phyloP scores from a whole-genome alignment of 2,113 vertebrate species.

The Anhinga anhinga region DNA sequence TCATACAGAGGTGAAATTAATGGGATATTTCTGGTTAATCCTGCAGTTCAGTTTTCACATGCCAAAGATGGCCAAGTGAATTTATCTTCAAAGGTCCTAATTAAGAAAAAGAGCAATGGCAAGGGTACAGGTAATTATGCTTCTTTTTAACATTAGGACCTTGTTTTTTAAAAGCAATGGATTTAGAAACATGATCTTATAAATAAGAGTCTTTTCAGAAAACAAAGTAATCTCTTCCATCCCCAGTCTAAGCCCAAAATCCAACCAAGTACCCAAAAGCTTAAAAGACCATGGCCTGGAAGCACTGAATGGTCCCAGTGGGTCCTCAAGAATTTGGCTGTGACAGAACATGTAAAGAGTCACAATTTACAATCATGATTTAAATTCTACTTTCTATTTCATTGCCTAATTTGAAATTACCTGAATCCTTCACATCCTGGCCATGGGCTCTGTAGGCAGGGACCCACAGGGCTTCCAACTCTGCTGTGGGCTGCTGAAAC shows the following conservation, averaged over 20 bases:
- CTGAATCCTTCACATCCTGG: not conserved
- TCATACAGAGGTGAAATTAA: conserved; percentile 7
- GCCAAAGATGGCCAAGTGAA: not conserved
- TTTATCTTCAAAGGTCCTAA: conserved; percentile 41
- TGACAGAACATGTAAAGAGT: not conserved
- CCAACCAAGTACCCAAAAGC: not conserved
- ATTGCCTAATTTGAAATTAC: not conserved
- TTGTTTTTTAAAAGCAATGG: not conserved
- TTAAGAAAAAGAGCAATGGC: conserved; percentile 17
- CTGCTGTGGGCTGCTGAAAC: not conserved
- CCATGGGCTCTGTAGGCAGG: not conserved
- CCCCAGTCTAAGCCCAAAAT: not conserved
- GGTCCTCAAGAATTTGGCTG: not conserved
- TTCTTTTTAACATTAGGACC: conserved; percentile 13
- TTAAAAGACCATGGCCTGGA: not conserved
- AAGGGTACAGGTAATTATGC: conserved; percentile 33
- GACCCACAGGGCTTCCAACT: not conserved
- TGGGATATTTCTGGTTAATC: conserved; percentile 28
- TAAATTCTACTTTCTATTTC: not conserved
- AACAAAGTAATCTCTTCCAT: not conserved
- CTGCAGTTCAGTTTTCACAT: conserved; percentile 13
- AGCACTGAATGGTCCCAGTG: not conserved
- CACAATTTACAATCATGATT: not conserved
- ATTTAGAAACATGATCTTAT: conserved; percentile 3
- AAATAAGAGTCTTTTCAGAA: not conserved